phyloP scores from a whole-genome alignment of 2,113 vertebrate species.

The Gyps fulvus region DNA sequence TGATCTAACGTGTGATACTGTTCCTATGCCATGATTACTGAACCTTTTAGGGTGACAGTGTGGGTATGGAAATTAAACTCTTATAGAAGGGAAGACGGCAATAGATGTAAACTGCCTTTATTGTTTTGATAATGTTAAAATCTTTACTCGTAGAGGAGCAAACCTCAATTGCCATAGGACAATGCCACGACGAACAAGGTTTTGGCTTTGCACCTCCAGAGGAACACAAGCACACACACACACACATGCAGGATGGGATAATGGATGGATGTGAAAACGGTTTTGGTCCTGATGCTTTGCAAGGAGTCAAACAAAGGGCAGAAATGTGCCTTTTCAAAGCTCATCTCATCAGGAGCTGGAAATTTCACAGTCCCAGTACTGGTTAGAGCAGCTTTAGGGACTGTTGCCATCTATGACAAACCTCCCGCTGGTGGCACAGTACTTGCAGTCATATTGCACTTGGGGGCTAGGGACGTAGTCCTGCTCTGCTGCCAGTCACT shows the following conservation, averaged over 20 bases:
- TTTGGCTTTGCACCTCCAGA: neutral
- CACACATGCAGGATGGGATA: neutral
- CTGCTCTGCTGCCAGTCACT: neutral
- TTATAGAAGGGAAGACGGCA: neutral
- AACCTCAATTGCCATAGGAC: neutral
- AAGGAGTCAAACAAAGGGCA: neutral
- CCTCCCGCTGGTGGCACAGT: neutral
- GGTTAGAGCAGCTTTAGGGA: neutral
- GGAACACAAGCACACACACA: accelerated
- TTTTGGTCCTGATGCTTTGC: neutral
- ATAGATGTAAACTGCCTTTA: neutral
- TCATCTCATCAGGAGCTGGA: neutral
- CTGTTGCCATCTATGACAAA: neutral
- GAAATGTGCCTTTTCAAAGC: neutral
- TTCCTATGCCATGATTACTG: neutral
- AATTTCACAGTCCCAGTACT: neutral
- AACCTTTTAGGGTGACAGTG: neutral
- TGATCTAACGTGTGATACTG: neutral
- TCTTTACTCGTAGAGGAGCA: neutral
- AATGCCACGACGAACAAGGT: neutral
- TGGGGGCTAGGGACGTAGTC: too few species aligned
- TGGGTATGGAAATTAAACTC: neutral
- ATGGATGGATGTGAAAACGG: neutral
- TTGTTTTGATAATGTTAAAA: neutral
- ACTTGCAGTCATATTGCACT: neutral